Conservation (phyloP, 1,140 invertebrate genomes). For the Scaptomyza hsui region DNA sequence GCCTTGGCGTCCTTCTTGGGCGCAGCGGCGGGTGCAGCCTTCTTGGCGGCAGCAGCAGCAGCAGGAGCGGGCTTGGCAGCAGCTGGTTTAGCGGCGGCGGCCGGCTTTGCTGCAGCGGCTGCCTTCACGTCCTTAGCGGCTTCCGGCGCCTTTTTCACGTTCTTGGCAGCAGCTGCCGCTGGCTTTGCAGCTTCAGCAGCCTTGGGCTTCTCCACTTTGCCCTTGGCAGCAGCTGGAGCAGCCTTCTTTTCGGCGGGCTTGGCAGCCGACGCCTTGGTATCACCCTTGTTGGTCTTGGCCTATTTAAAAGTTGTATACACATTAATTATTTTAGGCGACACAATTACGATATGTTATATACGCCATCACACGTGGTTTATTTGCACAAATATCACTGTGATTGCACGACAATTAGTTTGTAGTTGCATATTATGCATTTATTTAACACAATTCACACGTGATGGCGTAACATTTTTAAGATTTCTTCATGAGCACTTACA, state of each 20-base stretch:
- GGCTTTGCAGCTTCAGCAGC: slow-evolving; percentile 80
- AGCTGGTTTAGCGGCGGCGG: slow-evolving; percentile 67
- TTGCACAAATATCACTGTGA: slow-evolving; percentile 23
- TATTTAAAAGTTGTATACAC: slow-evolving; percentile 14
- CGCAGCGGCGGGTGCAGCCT: slow-evolving; percentile 52
- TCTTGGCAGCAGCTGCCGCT: slow-evolving; percentile 77
- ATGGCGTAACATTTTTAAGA: slow-evolving; percentile 35
- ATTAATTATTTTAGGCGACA: neutral
- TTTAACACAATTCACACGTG: slow-evolving; percentile 21
- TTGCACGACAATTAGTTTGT: neutral
- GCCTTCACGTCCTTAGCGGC: slow-evolving; percentile 75
- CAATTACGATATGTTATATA: neutral
- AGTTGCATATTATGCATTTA: slow-evolving; percentile 28
- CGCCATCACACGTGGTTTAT: neutral
- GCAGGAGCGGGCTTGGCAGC: slow-evolving; percentile 76
- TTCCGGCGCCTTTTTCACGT: slow-evolving; percentile 79
- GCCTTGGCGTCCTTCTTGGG: slow-evolving; percentile 72
- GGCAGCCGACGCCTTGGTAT: slow-evolving; percentile 71
- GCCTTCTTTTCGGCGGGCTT: slow-evolving; percentile 81
- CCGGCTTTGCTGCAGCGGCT: slow-evolving; percentile 60
- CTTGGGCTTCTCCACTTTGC: slow-evolving; percentile 83
- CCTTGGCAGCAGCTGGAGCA: slow-evolving; percentile 78
- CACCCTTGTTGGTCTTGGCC: slow-evolving; percentile 81
- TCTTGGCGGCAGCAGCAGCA: slow-evolving; percentile 84
- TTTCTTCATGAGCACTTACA: slow-evolving; percentile 66